phyloP scores from a whole-genome alignment of 2,113 vertebrate species.

The Athene noctua region DNA sequence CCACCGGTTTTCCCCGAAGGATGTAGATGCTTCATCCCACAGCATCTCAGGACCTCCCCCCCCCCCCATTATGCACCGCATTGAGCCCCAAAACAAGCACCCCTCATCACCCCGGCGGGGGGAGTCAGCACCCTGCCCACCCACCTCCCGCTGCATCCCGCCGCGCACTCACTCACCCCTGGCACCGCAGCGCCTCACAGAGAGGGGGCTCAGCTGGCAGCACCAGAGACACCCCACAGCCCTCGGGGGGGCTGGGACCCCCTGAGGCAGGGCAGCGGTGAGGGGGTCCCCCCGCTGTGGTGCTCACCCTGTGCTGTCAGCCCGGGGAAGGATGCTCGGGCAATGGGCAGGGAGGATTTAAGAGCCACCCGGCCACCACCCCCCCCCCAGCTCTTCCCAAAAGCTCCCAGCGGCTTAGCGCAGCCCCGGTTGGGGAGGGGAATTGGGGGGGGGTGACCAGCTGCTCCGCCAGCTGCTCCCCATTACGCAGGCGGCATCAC shows the following conservation, averaged over 20 bases:
- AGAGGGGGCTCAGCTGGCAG: background rate
- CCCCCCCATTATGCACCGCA: background rate
- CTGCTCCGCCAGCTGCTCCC: constrained; percentile 20
- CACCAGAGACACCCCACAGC: background rate
- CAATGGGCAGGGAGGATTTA: background rate
- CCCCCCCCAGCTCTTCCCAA: background rate
- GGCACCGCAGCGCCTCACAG: background rate
- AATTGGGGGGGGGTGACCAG: background rate
- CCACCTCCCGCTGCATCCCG: background rate
- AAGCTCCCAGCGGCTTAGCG: background rate
- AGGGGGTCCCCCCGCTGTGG: background rate
- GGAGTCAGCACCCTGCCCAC: background rate
- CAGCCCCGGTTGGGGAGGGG: background rate
- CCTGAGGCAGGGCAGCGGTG: background rate
- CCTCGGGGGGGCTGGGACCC: background rate
- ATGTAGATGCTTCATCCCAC: background rate
- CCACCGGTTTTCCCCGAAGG: background rate
- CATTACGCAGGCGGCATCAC: background rate
- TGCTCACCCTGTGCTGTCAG: background rate
- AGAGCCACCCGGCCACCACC: background rate
- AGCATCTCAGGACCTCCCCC: accelerated
- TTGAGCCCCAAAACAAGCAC: background rate
- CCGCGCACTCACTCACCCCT: background rate
- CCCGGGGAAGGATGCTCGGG: background rate
- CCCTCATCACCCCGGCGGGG: background rate